A percentile compares a stretch with the other conserved stretches of the same genome.
Evolutionary conservation across 2,888 invertebrate genomes (phyloP).

Genomic region (Lepidochitona cinerea): DNA sequence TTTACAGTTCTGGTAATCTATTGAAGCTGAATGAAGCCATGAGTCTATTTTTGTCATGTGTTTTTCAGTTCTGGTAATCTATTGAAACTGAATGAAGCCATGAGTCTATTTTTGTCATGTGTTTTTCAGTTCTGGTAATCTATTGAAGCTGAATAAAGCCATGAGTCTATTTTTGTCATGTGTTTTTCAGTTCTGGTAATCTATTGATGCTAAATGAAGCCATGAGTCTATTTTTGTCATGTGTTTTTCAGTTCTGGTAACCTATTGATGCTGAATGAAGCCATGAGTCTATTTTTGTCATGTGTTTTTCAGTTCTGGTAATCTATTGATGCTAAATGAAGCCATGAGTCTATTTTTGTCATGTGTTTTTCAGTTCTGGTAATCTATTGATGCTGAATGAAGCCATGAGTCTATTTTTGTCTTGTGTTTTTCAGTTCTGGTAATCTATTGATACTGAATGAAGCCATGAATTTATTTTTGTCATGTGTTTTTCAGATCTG

Average conservation of each 20-base stretch:
- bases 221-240: no score
- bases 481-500: slow-evolving; percentile 79
- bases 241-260: slow-evolving; percentile 84
- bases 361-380: slow-evolving; percentile 81
- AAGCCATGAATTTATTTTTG: slow-evolving; percentile 86
- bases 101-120: no score
- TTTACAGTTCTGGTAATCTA: slow-evolving; percentile 84
- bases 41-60: no score
- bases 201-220: slow-evolving; percentile 85
- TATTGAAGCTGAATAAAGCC: slow-evolving; percentile 85
- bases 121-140: slow-evolving; percentile 83
- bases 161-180: no score
- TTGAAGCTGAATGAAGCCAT: slow-evolving; percentile 86
- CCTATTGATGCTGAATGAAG: slow-evolving; percentile 84
- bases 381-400: slow-evolving; percentile 87
- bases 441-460: slow-evolving; percentile 86
- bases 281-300: no score
- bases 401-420: slow-evolving; percentile 86
- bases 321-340: slow-evolving; percentile 85
- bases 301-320: slow-evolving; percentile 82
- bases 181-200: slow-evolving; percentile 83
- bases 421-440: slow-evolving; percentile 82
- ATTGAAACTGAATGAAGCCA: slow-evolving; percentile 84
- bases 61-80: slow-evolving; percentile 85
- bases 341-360: slow-evolving; percentile 88